Evolutionary conservation across 2,888 invertebrate genomes (phyloP), one percentile per base, ranked within the genome.

Genomic region (Drosophila lacicola): DNA sequence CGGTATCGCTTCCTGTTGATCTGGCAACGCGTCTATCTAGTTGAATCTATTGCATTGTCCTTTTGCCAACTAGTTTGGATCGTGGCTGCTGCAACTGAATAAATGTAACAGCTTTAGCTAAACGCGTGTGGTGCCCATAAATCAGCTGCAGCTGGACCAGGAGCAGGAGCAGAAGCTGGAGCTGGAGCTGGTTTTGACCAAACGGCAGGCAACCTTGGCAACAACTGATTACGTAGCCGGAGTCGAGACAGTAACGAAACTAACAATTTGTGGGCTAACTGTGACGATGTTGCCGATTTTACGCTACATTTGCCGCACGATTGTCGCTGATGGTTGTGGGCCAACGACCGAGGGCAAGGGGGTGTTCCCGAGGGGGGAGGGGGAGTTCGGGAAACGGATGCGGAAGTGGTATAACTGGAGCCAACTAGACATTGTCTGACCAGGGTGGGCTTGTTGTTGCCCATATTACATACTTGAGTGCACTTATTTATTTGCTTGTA

Each of bases 401-500:
- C 34, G 66, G 70, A 67, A 63, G 62, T 74, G 71, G 56, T 53
- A 29, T 29, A 74, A 70, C 66, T 66, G 66, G 56, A 61, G 61
- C 39, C 55, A 56, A 56, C 67, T 33, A 72, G 70, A 79, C 80
- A 81, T 67, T 78, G 79, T 81, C 81, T 81, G 82, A 81, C 82
- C 81, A 70, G 58, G 71, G 65, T 54, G 68, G 49, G 69, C 42
- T 66, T 45, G 49, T 49, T 74, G 46, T 68, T 82, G 80, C 70
- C 72, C 85, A 75, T 86, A 88, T 88, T 88, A 88, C 88, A 88
- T 86, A 88, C 81, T 86, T 85, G 86, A 88, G 85, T 88, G 88
- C 88, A 88, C 80, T 83, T 87, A 80, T 85, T 84, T 83, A 83
- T 83, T 83, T 82, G 85, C 80, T 81, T 78, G 80, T 82, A 75